Evolutionary conservation across 2,888 invertebrate genomes (phyloP), one percentile per base, ranked within the genome.

Genomic region (Blera fallax): DNA sequence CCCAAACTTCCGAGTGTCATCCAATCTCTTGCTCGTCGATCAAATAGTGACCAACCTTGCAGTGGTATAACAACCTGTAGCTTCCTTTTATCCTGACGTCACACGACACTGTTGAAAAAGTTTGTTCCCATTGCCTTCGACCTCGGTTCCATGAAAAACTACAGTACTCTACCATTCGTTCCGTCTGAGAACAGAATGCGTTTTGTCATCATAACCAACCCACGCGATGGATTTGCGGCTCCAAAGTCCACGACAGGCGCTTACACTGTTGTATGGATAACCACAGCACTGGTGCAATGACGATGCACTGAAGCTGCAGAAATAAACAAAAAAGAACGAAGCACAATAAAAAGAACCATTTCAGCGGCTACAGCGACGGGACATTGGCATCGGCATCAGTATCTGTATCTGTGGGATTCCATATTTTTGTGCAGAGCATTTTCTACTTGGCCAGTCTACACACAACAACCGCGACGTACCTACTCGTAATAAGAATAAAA

Each of bases 341-440:
- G 21, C 14, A 48, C 54, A 70, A 65, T 60, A 65, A 56, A n/a
- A 56, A 65, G n/a, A 79, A 56, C 67, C 24, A 65, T 65, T 74
- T 64, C 69, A 79, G 76, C 69, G 58, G 48, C 48, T 76, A 45
- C 64, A 80, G 76, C 74, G 50, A 54, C 40, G 83, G 79, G 73
- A 73, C 84, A 84, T 69, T 79, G 74, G 56, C 79, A 83, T 79
- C 73, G 72, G 69, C 70, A 65, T 58, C 76, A 27, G 43, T 74
- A 70, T 65, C 43, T 79, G 56, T 65, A 85, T 85, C 81, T 81
- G 65, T 76, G 85, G 81, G 81, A 85, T 77, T 76, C 85, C 65
- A 77, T 81, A 72, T 76, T 60, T 58, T 50, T 74, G 62, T 48
- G 65, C 84, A 84, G 56, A 73, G 52, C 64, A 77, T 54, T 77